These are phyloP conservation scores for Nasonia vitripennis DNA, from an alignment of 1,140 invertebrate species.

Conservation along the genomic window DNA sequence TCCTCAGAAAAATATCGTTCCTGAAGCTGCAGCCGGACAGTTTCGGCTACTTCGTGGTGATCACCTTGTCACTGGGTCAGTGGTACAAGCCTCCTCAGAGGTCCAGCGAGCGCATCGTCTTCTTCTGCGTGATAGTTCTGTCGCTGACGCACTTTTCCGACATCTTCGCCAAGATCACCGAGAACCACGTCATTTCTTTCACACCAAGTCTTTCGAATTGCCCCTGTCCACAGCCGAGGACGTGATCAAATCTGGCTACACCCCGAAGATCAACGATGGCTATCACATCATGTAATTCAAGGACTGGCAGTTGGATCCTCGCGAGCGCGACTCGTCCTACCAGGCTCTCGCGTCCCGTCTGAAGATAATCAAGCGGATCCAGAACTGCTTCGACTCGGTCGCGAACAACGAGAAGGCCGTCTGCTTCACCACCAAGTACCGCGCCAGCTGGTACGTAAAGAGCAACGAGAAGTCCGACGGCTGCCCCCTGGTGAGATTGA, in stretches of 20 bases:
- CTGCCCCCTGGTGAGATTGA: not conserved
- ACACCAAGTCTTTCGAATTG: not conserved
- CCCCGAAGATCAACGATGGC: not conserved
- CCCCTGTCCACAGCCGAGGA: conserved; percentile 6
- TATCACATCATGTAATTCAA: conserved; percentile 6
- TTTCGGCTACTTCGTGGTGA: not conserved
- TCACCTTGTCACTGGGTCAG: conserved; percentile 11
- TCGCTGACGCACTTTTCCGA: conserved; percentile 17
- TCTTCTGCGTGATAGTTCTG: conserved; percentile 10
- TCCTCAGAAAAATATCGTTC: not conserved
- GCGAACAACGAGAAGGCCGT: not conserved
- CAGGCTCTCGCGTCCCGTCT: not conserved
- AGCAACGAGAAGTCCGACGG: not conserved
- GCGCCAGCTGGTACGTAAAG: not conserved
- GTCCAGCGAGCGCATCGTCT: not conserved
- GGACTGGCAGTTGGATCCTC: not conserved
- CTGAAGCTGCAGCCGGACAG: not conserved
- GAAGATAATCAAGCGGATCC: not conserved
- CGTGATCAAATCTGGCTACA: not conserved
- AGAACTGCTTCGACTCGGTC: not conserved
- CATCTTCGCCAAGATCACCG: conserved; percentile 16
- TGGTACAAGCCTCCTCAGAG: not conserved
- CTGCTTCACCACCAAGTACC: conserved; percentile 15
- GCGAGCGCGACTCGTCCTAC: not conserved
- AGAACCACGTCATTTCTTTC: not conserved